A percentile compares a stretch with the other conserved stretches of the same genome.
phyloP scores from a whole-genome alignment of 2,888 invertebrate genomes.

The Idaea biselata region DNA sequence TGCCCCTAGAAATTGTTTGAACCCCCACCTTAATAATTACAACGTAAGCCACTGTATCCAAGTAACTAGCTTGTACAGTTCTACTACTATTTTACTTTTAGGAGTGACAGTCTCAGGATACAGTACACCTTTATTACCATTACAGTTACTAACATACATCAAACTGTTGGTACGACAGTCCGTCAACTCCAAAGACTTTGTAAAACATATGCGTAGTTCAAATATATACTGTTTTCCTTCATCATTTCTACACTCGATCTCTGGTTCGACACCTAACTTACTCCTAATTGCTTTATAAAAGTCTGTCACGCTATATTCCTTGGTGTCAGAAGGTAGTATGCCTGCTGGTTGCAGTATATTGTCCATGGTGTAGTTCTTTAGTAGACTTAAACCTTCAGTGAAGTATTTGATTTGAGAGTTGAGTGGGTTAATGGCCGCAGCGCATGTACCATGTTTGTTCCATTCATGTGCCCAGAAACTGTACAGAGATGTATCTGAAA shows the following conservation, averaged over 20 bases:
- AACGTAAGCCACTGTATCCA: slow-evolving; percentile 84
- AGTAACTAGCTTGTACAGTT: slow-evolving; percentile 78
- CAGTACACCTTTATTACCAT: slow-evolving; percentile 18
- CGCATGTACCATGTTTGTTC: slow-evolving; percentile 91
- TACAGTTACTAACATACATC: slow-evolving; percentile 25
- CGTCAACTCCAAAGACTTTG: slow-evolving; percentile 81
- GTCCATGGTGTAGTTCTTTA: slow-evolving; percentile 81
- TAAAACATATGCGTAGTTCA: slow-evolving; percentile 87
- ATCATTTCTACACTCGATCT: slow-evolving; percentile 82
- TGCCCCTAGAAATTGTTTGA: not conserved
- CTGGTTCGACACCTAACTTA: slow-evolving; percentile 78
- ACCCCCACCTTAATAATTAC: slow-evolving; percentile 39
- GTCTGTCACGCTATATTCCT: slow-evolving; percentile 26
- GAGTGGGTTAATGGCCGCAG: slow-evolving; percentile 76
- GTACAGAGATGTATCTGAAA: slow-evolving; percentile 61
- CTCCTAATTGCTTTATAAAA: slow-evolving; percentile 62
- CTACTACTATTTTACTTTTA: slow-evolving; percentile 66
- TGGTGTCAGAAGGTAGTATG: slow-evolving; percentile 66
- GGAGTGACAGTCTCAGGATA: slow-evolving; percentile 35
- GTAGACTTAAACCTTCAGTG: slow-evolving; percentile 80
- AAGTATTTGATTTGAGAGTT: slow-evolving; percentile 85
- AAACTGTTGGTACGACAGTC: slow-evolving; percentile 75
- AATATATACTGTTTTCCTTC: slow-evolving; percentile 80
- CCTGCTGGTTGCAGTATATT: slow-evolving; percentile 75
- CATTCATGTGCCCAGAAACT: slow-evolving; percentile 90